Evolutionary conservation across 2,797 vertebrate species (phyloP).

Genomic region (Lepilemur ruficaudatus): DNA sequence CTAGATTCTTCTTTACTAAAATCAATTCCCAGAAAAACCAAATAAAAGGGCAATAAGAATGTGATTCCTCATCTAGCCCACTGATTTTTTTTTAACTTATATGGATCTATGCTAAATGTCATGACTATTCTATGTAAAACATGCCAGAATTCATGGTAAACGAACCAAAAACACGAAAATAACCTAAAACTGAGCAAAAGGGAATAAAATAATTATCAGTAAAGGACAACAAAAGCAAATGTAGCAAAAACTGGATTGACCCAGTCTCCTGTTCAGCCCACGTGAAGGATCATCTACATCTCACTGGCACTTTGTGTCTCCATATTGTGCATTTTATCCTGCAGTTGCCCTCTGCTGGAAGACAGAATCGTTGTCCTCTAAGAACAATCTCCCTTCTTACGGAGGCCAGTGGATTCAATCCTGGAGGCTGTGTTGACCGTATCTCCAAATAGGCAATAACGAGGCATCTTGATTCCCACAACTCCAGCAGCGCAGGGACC

Average conservation of each 20-base stretch:
- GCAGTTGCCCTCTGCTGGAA: background rate
- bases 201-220: background rate
- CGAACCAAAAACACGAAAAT: background rate
- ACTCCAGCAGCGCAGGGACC: constrained; percentile 97
- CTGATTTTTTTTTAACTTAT: background rate
- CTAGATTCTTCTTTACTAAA: background rate
- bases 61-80: background rate
- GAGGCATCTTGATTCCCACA: constrained; percentile 98
- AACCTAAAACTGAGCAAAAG: background rate
- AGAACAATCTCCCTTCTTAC: constrained; percentile 86
- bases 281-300: background rate
- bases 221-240: background rate
- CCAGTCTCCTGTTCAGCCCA: background rate
- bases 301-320: background rate
- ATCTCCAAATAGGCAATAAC: constrained; percentile 97
- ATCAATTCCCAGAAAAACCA: background rate
- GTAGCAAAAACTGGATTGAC: background rate
- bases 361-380: background rate
- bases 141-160: background rate
- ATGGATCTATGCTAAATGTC: background rate
- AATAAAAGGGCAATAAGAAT: background rate
- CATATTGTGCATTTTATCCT: background rate
- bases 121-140: background rate
- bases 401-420: constrained; percentile 97
- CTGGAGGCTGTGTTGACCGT: constrained; percentile 96